A percentile compares a stretch with the other conserved stretches of the same genome.
phyloP scores from a whole-genome alignment of 2,113 vertebrate species.

The Zosterops lateralis region DNA sequence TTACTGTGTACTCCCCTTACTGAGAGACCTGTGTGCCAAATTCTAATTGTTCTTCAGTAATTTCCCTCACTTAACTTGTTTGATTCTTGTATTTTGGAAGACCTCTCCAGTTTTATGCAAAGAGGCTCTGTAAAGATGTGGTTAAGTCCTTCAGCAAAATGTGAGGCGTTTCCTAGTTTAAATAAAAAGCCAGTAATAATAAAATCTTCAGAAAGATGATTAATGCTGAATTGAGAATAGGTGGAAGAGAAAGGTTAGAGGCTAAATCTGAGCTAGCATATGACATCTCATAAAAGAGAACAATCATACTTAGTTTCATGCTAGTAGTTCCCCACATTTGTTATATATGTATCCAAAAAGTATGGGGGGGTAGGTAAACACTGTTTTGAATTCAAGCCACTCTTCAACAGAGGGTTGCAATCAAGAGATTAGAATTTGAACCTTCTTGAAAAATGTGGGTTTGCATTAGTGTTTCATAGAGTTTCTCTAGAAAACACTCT shows the following conservation, averaged over 20 bases:
- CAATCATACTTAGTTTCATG: not conserved
- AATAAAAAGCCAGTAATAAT: not conserved
- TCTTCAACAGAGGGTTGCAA: not conserved
- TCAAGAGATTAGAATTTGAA: not conserved
- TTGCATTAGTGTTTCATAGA: not conserved
- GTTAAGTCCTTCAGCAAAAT: not conserved
- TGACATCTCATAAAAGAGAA: not conserved
- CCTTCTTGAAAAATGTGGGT: not conserved
- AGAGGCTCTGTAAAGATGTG: not conserved
- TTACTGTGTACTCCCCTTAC: not conserved
- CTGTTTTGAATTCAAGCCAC: not conserved
- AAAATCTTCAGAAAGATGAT: not conserved
- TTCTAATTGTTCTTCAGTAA: not conserved
- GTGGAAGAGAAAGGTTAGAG: not conserved
- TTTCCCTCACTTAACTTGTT: not conserved
- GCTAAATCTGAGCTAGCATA: not conserved
- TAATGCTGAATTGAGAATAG: not conserved
- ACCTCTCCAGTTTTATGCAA: not conserved
- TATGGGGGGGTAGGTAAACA: not conserved
- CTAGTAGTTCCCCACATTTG: not conserved
- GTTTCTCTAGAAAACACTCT: not conserved
- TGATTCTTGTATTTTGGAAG: not conserved
- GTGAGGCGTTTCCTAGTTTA: not conserved
- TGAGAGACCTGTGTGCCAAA: not conserved
- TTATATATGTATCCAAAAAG: not conserved